Conservation (phyloP, 2,888 invertebrate genomes). For the Andrena praecox region DNA sequence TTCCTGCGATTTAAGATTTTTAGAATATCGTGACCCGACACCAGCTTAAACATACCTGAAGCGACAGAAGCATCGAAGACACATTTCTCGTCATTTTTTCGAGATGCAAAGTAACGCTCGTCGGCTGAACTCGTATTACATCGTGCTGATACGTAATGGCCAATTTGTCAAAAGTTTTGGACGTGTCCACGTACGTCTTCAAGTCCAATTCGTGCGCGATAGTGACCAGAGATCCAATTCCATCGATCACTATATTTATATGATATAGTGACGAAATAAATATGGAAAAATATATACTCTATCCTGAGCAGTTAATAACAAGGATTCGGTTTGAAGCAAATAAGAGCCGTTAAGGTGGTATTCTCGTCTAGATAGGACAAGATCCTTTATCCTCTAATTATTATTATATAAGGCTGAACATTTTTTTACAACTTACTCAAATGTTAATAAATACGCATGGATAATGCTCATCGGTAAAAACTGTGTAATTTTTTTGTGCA, state of each 20-base stretch:
- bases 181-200: conserved; percentile 77
- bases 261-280: neutral
- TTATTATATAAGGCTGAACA: too few species aligned
- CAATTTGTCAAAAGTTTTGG: conserved; percentile 79
- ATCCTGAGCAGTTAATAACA: too few species aligned
- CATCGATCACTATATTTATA: conserved; percentile 68
- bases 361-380: too few species aligned
- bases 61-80: conserved; percentile 52
- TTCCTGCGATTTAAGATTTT: too few species aligned
- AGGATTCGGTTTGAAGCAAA: too few species aligned
- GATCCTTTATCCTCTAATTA: too few species aligned
- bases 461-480: too few species aligned
- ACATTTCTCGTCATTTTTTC: conserved; percentile 64
- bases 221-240: conserved; percentile 75
- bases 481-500: too few species aligned
- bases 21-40: neutral
- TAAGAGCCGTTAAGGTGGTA: too few species aligned
- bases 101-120: conserved; percentile 65
- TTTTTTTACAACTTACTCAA: too few species aligned
- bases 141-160: conserved; percentile 58
- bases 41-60: conserved; percentile 61
- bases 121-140: conserved; percentile 60
- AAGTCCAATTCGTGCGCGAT: conserved; percentile 75
- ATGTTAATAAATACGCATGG: too few species aligned
- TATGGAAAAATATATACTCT: neutral